Evolutionary conservation across 1,140 invertebrate genomes (phyloP), one percentile per base, ranked within the genome.

Genomic region (Meloidogyne floridensis): DNA sequence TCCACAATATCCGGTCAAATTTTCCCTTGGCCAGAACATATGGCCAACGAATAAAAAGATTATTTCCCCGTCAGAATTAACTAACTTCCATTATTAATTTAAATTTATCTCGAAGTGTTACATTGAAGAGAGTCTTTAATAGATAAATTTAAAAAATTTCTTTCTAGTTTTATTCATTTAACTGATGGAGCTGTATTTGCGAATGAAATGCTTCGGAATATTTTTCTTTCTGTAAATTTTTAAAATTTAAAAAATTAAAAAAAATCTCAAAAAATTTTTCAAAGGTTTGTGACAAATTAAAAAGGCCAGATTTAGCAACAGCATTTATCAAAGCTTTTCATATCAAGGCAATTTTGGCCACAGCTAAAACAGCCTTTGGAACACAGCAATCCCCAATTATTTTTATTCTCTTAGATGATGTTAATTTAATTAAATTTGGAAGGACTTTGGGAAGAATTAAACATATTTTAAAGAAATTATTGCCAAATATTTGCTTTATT

Each of bases 391-490:
- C 59, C 32, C 15, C 72, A 53, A 42, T 53, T 51, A 43, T 86
- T 43, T 84, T 86, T 56, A n/a, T 86, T n/a, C 53, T 86, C 8
- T 80, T 86, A 43, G 85, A 86, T 75, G 86, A 86, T 51, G 80
- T 74, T 13, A 74, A 86, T 72, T 70, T 85, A 43, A 11, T 86
- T 9, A 83, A 84, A 74, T 86, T 84, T 59, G 85, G 85, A 10
- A 65, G 84, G 32, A 81, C 72, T 51, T 71, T 86, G 18, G 76
- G 85, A 20, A 54, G 77, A 47, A 85, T 86, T 32, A 79, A 87
- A 51, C 81, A 86, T 72, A 56, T 77, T 18, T 20, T 86, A 56
- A 51, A 70, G 9, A 80, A 86, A 70, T 43, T 87, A 43, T 85
- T 87, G 5, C 86, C 83, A 47, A 81, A 82, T n/a, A 32, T 86